Evolutionary conservation across 2,888 invertebrate genomes (phyloP).

Genomic region (Dryobotodes eremita): DNA sequence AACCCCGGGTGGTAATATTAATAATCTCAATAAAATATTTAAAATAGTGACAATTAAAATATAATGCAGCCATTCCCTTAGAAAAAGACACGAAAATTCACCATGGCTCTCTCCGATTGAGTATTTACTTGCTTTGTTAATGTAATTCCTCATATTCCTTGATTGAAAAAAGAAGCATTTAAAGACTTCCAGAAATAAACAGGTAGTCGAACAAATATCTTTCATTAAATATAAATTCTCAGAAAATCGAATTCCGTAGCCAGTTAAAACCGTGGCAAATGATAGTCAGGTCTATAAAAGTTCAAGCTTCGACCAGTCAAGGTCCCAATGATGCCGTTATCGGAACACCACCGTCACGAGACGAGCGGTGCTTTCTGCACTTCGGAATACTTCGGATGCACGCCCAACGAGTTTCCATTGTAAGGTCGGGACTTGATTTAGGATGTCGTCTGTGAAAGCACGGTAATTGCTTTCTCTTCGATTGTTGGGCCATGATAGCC

Average conservation of each 20-base stretch:
- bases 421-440: conserved; percentile 67
- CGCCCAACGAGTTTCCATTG: conserved; percentile 73
- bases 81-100: background rate
- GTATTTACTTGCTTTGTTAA: background rate
- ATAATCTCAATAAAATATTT: conserved; percentile 1
- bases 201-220: conserved; percentile 8
- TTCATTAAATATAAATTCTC: conserved; percentile 44
- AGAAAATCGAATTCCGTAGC: conserved; percentile 35
- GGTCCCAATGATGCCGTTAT: conserved; percentile 87
- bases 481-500: conserved; percentile 53
- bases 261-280: conserved; percentile 67
- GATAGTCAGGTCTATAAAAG: conserved; percentile 77
- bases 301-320: conserved; percentile 82
- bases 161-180: background rate
- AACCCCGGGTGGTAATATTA: conserved; percentile 13
- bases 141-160: background rate
- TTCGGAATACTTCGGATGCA: conserved; percentile 63
- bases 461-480: conserved; percentile 69
- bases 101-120: background rate
- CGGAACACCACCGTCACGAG: conserved; percentile 87
- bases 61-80: background rate
- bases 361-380: conserved; percentile 74
- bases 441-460: conserved; percentile 62
- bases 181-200: background rate
- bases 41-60: background rate